Evolutionary conservation across 30 jellyfish, hydroid and myxozoan genomes (phyloP), one percentile per base, ranked within the genome.

Genomic region (Hydractinia echinata): DNA sequence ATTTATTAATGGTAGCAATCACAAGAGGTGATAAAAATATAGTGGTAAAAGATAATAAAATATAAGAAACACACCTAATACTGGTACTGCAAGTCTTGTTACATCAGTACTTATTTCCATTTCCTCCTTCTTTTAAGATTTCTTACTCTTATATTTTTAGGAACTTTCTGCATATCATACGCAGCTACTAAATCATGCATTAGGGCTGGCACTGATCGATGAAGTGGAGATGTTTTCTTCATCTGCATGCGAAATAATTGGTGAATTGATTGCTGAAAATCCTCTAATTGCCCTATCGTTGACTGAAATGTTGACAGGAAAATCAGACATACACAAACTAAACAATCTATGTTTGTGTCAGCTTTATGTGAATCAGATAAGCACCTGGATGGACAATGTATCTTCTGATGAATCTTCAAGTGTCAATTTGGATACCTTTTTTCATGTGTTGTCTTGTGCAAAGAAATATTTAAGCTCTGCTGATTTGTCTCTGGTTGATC

Each of bases 101-200:
- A 30, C 44, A 30, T 1, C 44, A 30, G 44, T 30, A 30, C 2
- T 30, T 30, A 30, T 30, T 30, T 30, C 44, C 1, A 30, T 30
- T 30, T 30, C 44, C n/a, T n/a, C n/a, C n/a, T n/a, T n/a, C n/a
- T n/a, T n/a, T n/a, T n/a, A 30, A 30, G 10, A 6, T 6, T 64
- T 64, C n/a, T 64, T 64, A n/a, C 39, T 58, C 69, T 58, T 58
- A 11, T 30, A 30, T 30, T 30, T 58, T 11, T 11, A 64, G 74
- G 74, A 64, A 64, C 74, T 64, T 64, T 64, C 74, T 6, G 39
- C n/a, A 13, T 64, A 64, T 64, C 74, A 64, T 64, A 13, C 74
- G 4, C 74, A 64, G 39, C 18, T 64, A 4, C 4, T 64, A 4
- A 51, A 64, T 64, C 19, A 44, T 6, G 74, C 19, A 64, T n/a